Base-by-base conservation (phyloP, 2,797 vertebrate species). In the Discoglossus pictus region DNA sequence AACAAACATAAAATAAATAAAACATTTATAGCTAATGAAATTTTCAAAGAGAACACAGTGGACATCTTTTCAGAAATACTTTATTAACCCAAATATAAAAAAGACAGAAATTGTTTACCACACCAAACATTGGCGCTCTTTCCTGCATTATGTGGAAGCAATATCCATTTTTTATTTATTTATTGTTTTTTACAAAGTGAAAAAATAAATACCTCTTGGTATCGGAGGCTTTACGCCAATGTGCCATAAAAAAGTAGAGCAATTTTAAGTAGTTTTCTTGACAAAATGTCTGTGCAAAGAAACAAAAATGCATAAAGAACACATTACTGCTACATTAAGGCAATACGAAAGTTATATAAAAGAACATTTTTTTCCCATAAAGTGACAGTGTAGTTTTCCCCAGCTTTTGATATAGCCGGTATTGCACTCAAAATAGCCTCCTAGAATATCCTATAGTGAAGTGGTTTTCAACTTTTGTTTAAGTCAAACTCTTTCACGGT, bases 91-190 rank as follows among this genome's bases (percentile, higher is more conserved):
- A 86, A 81, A 90, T 91, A 90, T 87, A 89, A 90, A 90, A 73
- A 91, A 88, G 82, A 83, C 80, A 87, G 81, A 87, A 84, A 85
- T 91, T 82, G 83, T 88, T 81, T 91, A 87, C 58, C 77, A 85
- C 92, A 94, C 88, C 92, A 76, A 92, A 89, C 89, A 91, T 86
- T 86, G 46, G 34, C 38, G 21, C 34, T 59, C 21, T 89, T 86
- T 89, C 91, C 95, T 91, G 92, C 90, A 93, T 93, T 88, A 94
- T 94, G 94, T 91, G 92, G 93, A 97, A 98, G 92, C 91, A 94
- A 95, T 89, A 87, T 77, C 87, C 83, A 86, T 90, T 89, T n/a
- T n/a, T n/a, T n/a, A n/a, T n/a, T n/a, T n/a, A n/a, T n/a, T n/a
- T n/a, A n/a, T n/a, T n/a, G n/a, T n/a, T n/a, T n/a, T 91, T 87